Percentiles rank a stretch among this genome's conserved stretches.
Evolutionary conservation across 2,888 invertebrate species (phyloP).

Genomic region (Lomographa bimaculata): DNA sequence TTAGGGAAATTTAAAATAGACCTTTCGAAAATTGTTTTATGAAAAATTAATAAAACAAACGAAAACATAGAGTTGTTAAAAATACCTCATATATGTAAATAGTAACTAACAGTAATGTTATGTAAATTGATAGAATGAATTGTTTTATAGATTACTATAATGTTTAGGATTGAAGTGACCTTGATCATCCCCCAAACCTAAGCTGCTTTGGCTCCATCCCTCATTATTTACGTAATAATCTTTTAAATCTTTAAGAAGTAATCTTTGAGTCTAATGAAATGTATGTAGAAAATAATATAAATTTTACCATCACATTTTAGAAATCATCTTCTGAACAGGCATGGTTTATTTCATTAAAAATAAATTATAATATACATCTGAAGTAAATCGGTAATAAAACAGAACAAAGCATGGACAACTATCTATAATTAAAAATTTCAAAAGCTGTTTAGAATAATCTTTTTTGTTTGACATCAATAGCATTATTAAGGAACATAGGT

Average conservation of each 20-base stretch:
- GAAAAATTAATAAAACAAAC: constrained; percentile 40
- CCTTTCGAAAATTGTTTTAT: constrained; percentile 55
- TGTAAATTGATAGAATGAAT: constrained; percentile 55
- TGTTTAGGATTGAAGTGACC: constrained; percentile 80
- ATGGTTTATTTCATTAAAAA: too few species aligned
- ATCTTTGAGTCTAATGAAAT: constrained; percentile 22
- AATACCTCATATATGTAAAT: constrained; percentile 69
- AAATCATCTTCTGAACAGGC: too few species aligned
- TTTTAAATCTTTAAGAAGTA: constrained; percentile 41
- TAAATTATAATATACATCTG: too few species aligned
- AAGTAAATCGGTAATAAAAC: too few species aligned
- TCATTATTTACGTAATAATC: constrained; percentile 48
- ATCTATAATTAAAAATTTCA: too few species aligned
- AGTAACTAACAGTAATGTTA: constrained; percentile 49
- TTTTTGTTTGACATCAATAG: too few species aligned
- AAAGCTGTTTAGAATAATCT: too few species aligned
- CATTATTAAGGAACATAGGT: too few species aligned
- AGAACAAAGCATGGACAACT: too few species aligned
- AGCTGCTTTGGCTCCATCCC: constrained; percentile 72
- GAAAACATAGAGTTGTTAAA: constrained; percentile 57
- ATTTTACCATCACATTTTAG: too few species aligned
- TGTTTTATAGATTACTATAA: constrained; percentile 68
- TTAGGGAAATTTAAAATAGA: constrained; percentile 64
- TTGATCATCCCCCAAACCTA: constrained; percentile 75
- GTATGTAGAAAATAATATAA: too few species aligned